Conservation (phyloP, 2,113 vertebrate species). For the Cyphomyrus discorhynchus region DNA sequence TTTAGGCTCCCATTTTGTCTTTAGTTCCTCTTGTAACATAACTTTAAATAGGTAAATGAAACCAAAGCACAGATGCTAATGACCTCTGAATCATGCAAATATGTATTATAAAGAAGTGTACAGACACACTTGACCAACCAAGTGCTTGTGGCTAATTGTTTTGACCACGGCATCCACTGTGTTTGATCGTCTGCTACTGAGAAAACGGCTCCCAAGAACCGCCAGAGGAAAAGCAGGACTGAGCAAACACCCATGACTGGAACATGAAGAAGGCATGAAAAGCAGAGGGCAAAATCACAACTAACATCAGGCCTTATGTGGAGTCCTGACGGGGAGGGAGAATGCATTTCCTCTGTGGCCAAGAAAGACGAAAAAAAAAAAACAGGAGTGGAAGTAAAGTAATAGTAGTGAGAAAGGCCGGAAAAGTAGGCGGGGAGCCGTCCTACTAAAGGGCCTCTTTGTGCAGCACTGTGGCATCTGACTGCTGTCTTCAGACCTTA, state of each 20-base stretch:
- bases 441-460: not conserved
- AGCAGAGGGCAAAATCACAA: not conserved
- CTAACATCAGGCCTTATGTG: not conserved
- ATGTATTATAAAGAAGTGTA: not conserved
- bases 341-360: not conserved
- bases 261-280: not conserved
- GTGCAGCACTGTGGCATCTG: not conserved
- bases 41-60: not conserved
- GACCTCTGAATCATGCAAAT: not conserved
- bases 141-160: not conserved
- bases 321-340: not conserved
- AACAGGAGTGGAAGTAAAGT: not conserved
- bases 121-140: not conserved
- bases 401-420: not conserved
- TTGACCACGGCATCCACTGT: not conserved
- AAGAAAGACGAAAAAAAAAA: not conserved
- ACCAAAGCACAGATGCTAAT: not conserved
- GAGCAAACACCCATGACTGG: not conserved
- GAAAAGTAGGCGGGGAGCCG: not conserved
- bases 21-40: not conserved
- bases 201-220: not conserved
- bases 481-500: not conserved
- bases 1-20: not conserved
- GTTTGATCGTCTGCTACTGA: not conserved
- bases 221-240: not conserved